phyloP scores from a whole-genome alignment of 2,888 invertebrate species.

The Lasioglossum pauxillum region DNA sequence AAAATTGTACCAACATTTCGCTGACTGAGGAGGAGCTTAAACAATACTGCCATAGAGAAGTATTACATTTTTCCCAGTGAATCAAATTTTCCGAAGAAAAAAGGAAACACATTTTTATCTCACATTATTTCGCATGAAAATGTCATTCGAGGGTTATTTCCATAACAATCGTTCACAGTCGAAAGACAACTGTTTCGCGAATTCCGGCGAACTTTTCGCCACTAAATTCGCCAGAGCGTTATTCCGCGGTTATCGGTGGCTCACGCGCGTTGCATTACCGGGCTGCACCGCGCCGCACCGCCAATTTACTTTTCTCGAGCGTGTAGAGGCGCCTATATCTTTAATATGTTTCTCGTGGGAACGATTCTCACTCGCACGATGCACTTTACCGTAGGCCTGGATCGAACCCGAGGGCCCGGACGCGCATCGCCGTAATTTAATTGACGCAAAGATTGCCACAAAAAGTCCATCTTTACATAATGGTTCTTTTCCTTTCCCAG shows the following conservation, averaged over 20 bases:
- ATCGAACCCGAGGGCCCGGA: slow-evolving; percentile 74
- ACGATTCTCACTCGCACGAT: slow-evolving; percentile 64
- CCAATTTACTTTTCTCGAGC: slow-evolving; percentile 59
- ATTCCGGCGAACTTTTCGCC: slow-evolving; percentile 31
- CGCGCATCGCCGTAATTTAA: slow-evolving; percentile 79
- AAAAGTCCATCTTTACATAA: slow-evolving; percentile 78
- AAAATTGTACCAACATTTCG: neutral
- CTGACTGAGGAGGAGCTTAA: neutral
- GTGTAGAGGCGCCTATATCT: slow-evolving; percentile 36
- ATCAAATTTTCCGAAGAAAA: neutral
- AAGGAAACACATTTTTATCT: neutral
- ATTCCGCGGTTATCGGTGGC: slow-evolving; percentile 11
- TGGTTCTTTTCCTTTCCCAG: slow-evolving; percentile 80
- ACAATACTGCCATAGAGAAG: neutral
- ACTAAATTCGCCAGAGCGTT: slow-evolving; percentile 18
- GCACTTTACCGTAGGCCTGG: slow-evolving; percentile 64
- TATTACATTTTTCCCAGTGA: neutral
- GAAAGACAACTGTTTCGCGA: neutral
- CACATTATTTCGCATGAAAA: no score
- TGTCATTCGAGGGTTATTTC: neutral
- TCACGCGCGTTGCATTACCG: slow-evolving; percentile 34
- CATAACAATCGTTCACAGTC: neutral
- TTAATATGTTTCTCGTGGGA: slow-evolving; percentile 74
- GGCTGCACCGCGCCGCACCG: slow-evolving; percentile 25
- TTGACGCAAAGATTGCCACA: slow-evolving; percentile 78